phyloP scores from a whole-genome alignment of 1,140 invertebrate species.

The Acyrthosiphon pisum region DNA sequence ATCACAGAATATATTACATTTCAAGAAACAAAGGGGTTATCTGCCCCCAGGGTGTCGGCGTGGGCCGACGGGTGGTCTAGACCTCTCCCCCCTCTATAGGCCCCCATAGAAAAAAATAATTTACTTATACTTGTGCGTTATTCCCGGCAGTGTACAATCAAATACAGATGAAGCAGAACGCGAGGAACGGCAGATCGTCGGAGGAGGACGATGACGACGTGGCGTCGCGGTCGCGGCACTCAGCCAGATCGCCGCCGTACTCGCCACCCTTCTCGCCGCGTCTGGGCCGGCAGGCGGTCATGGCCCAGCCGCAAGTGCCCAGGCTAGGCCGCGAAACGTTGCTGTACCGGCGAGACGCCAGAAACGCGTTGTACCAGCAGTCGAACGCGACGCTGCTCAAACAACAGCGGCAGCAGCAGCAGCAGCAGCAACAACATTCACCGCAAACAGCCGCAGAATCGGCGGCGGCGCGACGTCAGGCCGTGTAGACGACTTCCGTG shows the following conservation, averaged over 20 bases:
- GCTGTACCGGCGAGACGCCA: conserved; percentile 24
- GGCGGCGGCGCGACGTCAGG: neutral
- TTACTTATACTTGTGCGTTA: neutral
- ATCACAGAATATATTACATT: too few species aligned
- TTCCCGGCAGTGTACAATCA: conserved; percentile 36
- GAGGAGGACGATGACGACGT: conserved; percentile 52
- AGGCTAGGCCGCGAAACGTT: conserved; percentile 20
- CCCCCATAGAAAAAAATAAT: neutral
- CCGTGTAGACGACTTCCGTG: neutral
- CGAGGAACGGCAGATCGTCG: conserved; percentile 41
- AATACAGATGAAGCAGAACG: neutral
- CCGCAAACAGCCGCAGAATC: neutral
- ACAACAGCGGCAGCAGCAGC: neutral
- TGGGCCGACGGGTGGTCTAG: too few species aligned
- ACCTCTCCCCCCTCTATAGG: too few species aligned
- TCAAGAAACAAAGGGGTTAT: too few species aligned
- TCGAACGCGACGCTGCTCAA: neutral
- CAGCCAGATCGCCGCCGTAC: conserved; percentile 37
- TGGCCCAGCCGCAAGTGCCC: neutral
- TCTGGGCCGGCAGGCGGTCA: conserved; percentile 54
- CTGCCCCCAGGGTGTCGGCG: too few species aligned
- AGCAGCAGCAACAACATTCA: neutral
- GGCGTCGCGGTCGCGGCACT: neutral
- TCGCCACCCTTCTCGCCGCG: conserved; percentile 59
- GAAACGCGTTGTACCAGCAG: conserved; percentile 17